Base-by-base conservation (phyloP, 2,113 vertebrate species). In the Eurystomus gularis region DNA sequence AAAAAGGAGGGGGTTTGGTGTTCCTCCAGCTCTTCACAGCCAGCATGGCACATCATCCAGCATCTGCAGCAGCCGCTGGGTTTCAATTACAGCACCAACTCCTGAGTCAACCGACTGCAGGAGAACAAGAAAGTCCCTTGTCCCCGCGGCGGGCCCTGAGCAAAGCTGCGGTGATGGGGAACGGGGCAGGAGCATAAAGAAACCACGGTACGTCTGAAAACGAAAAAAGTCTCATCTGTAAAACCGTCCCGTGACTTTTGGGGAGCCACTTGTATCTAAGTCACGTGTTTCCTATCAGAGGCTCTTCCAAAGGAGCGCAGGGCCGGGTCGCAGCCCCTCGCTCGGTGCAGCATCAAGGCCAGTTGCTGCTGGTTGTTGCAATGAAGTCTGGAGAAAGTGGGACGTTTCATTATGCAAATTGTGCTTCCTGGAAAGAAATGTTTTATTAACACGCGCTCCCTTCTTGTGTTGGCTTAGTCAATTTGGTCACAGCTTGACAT, bases 401-500 rank as follows among this genome's bases (percentile, higher is more conserved):
- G 93, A 93, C 1, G 17, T 57, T 66, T 48, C 85, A 86, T 94
- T 94, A 93, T 84, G 90, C 86, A 96, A 76, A 93, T 90, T 11
- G 68, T 3, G 73, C 83, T 94, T 87, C 94, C 96, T 90, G 87
- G 88, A 97, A 97, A 94, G 94, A 97, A 91, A 97, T 95, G 96
- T 82, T 96, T 97, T 82, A 94, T 95, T 96, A 96, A 96, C 93
- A 68, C 0, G 0, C 9, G 1, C 83, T 77, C 83, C 91, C 77
- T 85, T 54, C 93, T 76, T 44, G 89, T 54, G 91, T 84, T 86
- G 94, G 87, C 95, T 96, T 31, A 87, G 93, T 88, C 92, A 94
- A 96, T 96, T 96, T 94, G 96, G 92, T 92, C 96, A 86, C 96
- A 96, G 97, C 95, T 85, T 96, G 96, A 96, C 92, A 94, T 42